phyloP scores from a whole-genome alignment of 2,113 vertebrate species.

The Mellivora capensis region DNA sequence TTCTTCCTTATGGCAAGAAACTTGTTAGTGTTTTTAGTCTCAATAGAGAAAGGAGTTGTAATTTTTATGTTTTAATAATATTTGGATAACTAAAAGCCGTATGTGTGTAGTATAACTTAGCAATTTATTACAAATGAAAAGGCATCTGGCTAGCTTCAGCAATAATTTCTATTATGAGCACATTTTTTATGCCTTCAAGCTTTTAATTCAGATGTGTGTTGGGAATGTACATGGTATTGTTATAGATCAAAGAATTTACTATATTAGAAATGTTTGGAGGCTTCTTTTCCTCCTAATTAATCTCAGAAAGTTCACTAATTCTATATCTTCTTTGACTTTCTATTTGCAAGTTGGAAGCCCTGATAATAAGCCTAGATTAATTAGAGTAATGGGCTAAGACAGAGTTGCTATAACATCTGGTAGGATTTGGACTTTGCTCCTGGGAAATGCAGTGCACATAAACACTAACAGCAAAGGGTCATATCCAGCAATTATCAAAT shows the following conservation, averaged over 20 bases:
- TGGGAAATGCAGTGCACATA: not conserved
- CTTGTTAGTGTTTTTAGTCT: not conserved
- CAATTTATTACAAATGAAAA: slow-evolving; percentile 22
- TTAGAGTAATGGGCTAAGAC: slow-evolving; percentile 16
- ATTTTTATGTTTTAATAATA: slow-evolving; percentile 6
- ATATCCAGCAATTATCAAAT: not conserved
- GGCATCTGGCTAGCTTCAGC: not conserved
- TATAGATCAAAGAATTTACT: not conserved
- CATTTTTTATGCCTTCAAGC: not conserved
- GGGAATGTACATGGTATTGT: not conserved
- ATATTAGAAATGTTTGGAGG: not conserved
- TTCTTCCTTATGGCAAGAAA: not conserved
- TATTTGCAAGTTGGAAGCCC: not conserved
- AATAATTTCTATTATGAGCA: not conserved
- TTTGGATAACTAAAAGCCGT: not conserved
- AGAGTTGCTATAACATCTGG: not conserved
- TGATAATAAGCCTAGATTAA: slow-evolving; percentile 41
- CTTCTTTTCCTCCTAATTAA: not conserved
- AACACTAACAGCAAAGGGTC: not conserved
- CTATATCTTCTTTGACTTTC: slow-evolving; percentile 18
- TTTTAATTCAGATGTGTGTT: slow-evolving; percentile 10
- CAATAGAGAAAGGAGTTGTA: not conserved
- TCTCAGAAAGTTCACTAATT: not conserved
- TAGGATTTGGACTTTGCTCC: not conserved
- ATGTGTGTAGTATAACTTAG: not conserved